Conservation (phyloP, 2,797 vertebrate species). For the Nyctalus aviator region DNA sequence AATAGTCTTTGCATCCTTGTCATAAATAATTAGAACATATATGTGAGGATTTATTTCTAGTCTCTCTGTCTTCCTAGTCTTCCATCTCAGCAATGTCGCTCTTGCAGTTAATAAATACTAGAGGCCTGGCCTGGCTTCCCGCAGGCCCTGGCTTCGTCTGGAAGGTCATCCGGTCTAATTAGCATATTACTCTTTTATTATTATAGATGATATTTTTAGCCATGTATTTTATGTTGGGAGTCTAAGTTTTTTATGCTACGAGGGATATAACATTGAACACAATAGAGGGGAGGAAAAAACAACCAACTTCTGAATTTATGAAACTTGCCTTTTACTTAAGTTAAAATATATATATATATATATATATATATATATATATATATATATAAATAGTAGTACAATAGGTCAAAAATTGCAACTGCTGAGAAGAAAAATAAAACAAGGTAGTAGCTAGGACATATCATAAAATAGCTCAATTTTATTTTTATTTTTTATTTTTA, state of each 20-base stretch:
- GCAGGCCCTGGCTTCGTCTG: no score
- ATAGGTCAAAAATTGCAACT: neutral
- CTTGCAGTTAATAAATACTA: neutral
- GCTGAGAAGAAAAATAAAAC: neutral
- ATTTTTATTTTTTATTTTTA: neutral
- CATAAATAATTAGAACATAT: neutral
- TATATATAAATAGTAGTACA: neutral
- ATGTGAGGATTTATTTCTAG: neutral
- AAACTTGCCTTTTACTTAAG: neutral
- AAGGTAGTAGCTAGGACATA: neutral
- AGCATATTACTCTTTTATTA: no score
- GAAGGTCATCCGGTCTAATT: no score
- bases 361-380: neutral
- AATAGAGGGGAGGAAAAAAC: neutral
- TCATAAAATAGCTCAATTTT: neutral
- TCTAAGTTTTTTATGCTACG: neutral
- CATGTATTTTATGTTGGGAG: neutral
- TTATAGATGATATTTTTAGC: neutral
- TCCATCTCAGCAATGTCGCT: neutral
- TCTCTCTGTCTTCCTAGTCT: neutral
- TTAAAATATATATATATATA: neutral
- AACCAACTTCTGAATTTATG: neutral
- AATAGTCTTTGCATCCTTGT: neutral
- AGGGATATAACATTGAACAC: neutral
- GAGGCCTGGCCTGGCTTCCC: no score